Evolutionary conservation across 2,113 vertebrate species (phyloP), one percentile per base, ranked within the genome.

Genomic region (Otus sunia): DNA sequence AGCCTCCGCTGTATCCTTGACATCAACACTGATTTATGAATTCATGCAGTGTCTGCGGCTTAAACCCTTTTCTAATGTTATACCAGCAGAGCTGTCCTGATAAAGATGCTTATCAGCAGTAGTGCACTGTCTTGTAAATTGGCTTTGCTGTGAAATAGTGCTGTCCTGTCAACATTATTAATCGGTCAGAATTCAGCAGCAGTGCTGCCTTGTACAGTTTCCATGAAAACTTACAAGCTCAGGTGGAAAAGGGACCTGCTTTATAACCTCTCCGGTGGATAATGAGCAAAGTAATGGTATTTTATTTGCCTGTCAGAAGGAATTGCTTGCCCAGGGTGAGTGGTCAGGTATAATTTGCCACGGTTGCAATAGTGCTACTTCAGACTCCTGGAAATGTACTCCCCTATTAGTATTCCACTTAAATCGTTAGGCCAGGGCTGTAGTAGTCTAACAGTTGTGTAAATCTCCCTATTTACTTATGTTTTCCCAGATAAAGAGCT

Each of bases 231-330:
- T 58, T 72, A 90, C 22, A 78, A 91, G 91, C 77, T 91, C 74
- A 91, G 89, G 81, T 94, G 94, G 77, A 73, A 41, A 53, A 71
- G 34, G 69, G 69, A 64, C 36, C 49, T n/a, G 60, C 34, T 96
- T 92, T 68, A 32, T 72, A 64, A 56, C 77, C 80, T 81, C 91
- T 68, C 53, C 1, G 2, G 43, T 72, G 76, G 83, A 16, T 88
- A 80, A 90, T 53, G 87, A 95, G 82, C 50, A 58, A 73, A 88
- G 52, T 43, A 67, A 86, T 55, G 67, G 19, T 85, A 36, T 59
- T 97, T 90, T 92, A 95, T 93, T 95, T 85, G 77, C 63, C 81
- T 93, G 89, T 95, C 93, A 79, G 78, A 88, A 72, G 52, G 81
- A 94, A 59, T 86, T 87, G 93, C 93, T 95, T 93, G 92, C 77